A percentile compares a stretch with the other conserved stretches of the same genome.
phyloP scores from a whole-genome alignment of 2,888 invertebrate species.

The Heteromurus nitidus region DNA sequence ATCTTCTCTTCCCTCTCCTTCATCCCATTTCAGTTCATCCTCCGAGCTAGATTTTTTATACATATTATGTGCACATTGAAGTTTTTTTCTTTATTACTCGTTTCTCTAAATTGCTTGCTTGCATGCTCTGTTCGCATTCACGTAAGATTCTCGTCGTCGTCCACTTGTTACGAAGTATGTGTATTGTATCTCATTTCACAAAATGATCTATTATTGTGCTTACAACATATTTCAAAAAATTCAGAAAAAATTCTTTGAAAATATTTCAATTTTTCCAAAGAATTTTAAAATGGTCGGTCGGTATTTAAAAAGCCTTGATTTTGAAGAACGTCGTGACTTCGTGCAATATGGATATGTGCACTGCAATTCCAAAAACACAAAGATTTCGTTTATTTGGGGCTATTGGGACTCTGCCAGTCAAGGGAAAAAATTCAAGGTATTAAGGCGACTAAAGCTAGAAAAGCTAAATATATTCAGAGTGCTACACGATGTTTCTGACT shows the following conservation, averaged over 20 bases:
- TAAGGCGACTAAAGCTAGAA: background rate
- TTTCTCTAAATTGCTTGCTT: slow-evolving; percentile 17
- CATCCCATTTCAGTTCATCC: background rate
- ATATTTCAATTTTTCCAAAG: too few species aligned
- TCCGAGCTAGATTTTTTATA: background rate
- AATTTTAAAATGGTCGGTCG: too few species aligned
- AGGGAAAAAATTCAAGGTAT: too few species aligned
- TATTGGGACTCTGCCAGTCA: too few species aligned
- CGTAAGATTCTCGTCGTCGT: background rate
- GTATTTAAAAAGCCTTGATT: background rate
- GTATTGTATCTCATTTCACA: slow-evolving; percentile 12
- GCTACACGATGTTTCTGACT: too few species aligned
- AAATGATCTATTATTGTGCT: slow-evolving; percentile 14
- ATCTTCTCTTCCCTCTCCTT: background rate
- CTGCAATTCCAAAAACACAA: too few species aligned
- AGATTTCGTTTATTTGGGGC: too few species aligned
- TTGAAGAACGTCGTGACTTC: slow-evolving; percentile 29
- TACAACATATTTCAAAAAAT: background rate
- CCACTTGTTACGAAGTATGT: background rate
- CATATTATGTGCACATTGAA: too few species aligned
- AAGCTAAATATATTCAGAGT: too few species aligned
- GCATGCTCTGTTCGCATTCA: slow-evolving; percentile 24
- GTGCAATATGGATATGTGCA: slow-evolving; percentile 14
- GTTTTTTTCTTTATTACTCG: background rate
- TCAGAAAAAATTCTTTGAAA: slow-evolving; percentile 1